Evolutionary conservation across 2,797 vertebrate species (phyloP), one percentile per base, ranked within the genome.

Genomic region (Oryzias dopingdopingensis): DNA sequence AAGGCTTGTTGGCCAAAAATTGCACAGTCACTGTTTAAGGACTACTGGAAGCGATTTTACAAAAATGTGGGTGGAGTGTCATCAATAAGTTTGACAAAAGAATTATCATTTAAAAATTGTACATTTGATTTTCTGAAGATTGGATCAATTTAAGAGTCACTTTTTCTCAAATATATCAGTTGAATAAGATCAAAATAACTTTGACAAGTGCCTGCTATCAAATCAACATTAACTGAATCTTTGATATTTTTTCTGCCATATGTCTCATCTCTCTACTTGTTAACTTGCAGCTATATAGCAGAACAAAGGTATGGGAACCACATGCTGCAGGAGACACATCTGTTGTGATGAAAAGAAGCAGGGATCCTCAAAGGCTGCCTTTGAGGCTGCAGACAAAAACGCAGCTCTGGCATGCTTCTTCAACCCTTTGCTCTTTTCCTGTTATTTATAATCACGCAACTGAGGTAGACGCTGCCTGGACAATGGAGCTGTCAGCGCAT

Each of bases 401-500:
- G 70, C 70, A 71, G 68, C 62, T 62, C 13, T n/a, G 52, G 26
- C 52, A 40, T 59, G 26, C 22, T 7, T 47, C 15, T 29, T 10
- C 32, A 37, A 1, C 6, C 5, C 7, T 44, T 37, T 12, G 2
- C 15, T 2, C 16, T 29, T 48, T 58, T 52, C 41, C 29, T 26
- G 68, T 74, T 79, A 79, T 81, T 77, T 67, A 65, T 69, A 84
- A 80, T 47, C 23, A n/a, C 12, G 70, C 1, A 24, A 67, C 56
- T 56, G 64, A 42, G 45, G 66, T 48, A 49, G 62, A 70, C 70
- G 16, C 46, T 37, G 58, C 59, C 16, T 6, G 52, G 72, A 88
- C 79, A 84, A 84, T 74, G 70, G 61, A 79, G 59, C 71, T 69
- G 67, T 82, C 77, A 54, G 80, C 69, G 73, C 59, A 56, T 79